Conservation (phyloP, 2,888 invertebrate species). For the Eilema sororculum region DNA sequence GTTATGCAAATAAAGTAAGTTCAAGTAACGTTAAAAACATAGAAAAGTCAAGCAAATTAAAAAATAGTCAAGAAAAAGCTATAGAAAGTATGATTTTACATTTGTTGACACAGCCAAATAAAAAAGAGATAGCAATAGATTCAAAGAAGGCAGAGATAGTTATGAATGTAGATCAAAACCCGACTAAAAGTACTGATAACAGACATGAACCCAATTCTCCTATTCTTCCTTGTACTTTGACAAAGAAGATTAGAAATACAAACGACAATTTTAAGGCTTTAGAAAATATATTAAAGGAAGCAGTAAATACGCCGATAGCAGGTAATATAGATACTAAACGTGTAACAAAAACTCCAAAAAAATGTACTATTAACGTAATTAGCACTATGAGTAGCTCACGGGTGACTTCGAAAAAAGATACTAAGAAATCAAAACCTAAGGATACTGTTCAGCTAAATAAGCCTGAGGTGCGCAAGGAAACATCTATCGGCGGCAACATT, state of each 20-base stretch:
- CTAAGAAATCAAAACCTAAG: background rate
- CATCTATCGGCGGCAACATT: background rate
- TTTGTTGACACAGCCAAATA: background rate
- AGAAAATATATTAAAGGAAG: background rate
- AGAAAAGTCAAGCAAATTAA: conserved; percentile 21
- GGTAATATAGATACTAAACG: background rate
- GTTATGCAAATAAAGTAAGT: background rate
- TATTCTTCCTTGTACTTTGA: conserved; percentile 31
- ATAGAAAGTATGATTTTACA: background rate
- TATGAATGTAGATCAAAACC: conserved; percentile 2
- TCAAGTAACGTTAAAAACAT: conserved; percentile 27
- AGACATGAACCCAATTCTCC: conserved; percentile 32
- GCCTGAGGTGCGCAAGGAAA: background rate
- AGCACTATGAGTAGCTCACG: background rate
- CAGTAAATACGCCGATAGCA: background rate
- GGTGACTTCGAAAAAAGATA: too few species aligned
- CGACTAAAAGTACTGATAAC: conserved; percentile 15
- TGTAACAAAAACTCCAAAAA: background rate
- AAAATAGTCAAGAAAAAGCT: conserved; percentile 16
- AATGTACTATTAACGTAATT: background rate
- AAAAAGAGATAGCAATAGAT: conserved; percentile 8
- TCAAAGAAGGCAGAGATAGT: conserved; percentile 5
- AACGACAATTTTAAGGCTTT: background rate
- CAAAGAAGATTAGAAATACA: conserved; percentile 30
- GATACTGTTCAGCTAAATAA: background rate